phyloP scores from a whole-genome alignment of 2,113 vertebrate genomes.

The Danionella cerebrum region DNA sequence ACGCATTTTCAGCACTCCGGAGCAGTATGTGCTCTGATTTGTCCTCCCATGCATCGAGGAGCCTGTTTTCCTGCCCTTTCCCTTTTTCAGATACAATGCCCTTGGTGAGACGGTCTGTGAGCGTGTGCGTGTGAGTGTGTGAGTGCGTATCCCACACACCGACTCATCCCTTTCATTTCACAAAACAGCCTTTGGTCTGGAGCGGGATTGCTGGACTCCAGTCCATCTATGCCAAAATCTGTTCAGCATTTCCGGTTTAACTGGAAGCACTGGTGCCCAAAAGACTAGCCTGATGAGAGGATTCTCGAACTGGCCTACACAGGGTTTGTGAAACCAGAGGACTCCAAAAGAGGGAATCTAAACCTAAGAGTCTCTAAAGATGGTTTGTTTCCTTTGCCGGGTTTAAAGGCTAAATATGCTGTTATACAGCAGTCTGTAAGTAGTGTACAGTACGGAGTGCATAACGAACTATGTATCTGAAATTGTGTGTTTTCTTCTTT shows the following conservation, averaged over 20 bases:
- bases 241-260: neutral
- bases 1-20: neutral
- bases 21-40: neutral
- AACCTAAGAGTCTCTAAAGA: neutral
- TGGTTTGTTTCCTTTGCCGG: slow-evolving; percentile 10
- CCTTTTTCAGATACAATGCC: neutral
- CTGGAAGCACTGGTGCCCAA: slow-evolving; percentile 14
- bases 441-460: slow-evolving; percentile 51
- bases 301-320: neutral
- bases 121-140: neutral
- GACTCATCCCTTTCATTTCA: slow-evolving; percentile 20
- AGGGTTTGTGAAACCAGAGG: slow-evolving; percentile 28
- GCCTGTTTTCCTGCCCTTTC: neutral
- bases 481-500: slow-evolving; percentile 45
- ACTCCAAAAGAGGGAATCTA: neutral
- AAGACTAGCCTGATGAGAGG: slow-evolving; percentile 9
- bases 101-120: neutral
- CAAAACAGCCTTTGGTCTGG: slow-evolving; percentile 29
- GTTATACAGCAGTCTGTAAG: slow-evolving; percentile 62
- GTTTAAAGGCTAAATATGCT: slow-evolving; percentile 52
- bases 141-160: neutral
- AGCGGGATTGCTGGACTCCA: slow-evolving; percentile 13
- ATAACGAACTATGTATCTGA: slow-evolving; percentile 36
- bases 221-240: slow-evolving; percentile 31
- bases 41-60: neutral